A percentile compares a stretch with the other conserved stretches of the same genome.
Conservation (phyloP, 2,888 invertebrate species). For the Drosophila gaucha region DNA sequence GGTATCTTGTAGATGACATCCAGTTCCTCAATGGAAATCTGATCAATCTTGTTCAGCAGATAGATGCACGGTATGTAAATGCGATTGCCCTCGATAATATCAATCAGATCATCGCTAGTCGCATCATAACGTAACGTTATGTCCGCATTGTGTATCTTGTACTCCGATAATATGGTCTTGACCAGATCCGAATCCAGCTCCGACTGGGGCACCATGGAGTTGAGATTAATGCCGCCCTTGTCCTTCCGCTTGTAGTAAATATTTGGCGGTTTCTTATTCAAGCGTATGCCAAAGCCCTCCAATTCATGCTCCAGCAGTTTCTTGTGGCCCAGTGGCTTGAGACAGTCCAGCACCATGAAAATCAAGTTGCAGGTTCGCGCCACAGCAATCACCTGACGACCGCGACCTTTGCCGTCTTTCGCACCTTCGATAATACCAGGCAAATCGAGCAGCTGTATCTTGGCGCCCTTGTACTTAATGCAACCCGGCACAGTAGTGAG, state of each 20-base stretch:
- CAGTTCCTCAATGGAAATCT: slow-evolving; percentile 97
- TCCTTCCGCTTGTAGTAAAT: slow-evolving; percentile 98
- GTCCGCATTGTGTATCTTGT: slow-evolving; percentile 99
- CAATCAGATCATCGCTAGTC: slow-evolving; percentile 98
- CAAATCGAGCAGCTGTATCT: slow-evolving; percentile 98
- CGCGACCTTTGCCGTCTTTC: slow-evolving; percentile 99
- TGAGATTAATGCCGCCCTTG: slow-evolving; percentile 98
- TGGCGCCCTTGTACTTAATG: slow-evolving; percentile 99
- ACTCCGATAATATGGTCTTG: slow-evolving; percentile 97
- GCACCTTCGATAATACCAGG: slow-evolving; percentile 99
- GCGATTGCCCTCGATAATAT: slow-evolving; percentile 99
- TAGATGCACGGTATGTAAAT: slow-evolving; percentile 99
- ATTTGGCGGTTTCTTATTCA: slow-evolving; percentile 98
- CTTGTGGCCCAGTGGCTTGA: slow-evolving; percentile 99
- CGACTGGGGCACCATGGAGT: slow-evolving; percentile 94
- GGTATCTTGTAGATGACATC: slow-evolving; percentile 99
- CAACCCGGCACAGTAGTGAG: slow-evolving; percentile 99
- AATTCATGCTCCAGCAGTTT: slow-evolving; percentile 98
- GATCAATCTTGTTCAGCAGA: slow-evolving; percentile 99
- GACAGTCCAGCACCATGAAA: slow-evolving; percentile 98
- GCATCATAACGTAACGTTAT: slow-evolving; percentile 97
- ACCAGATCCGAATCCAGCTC: slow-evolving; percentile 98
- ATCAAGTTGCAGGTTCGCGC: slow-evolving; percentile 99
- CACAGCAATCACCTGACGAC: slow-evolving; percentile 99
- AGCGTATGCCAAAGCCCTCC: slow-evolving; percentile 98